These are phyloP conservation scores for Sinosuthora webbiana DNA, from an alignment of 2,113 vertebrate species.

Conservation along the genomic window DNA sequence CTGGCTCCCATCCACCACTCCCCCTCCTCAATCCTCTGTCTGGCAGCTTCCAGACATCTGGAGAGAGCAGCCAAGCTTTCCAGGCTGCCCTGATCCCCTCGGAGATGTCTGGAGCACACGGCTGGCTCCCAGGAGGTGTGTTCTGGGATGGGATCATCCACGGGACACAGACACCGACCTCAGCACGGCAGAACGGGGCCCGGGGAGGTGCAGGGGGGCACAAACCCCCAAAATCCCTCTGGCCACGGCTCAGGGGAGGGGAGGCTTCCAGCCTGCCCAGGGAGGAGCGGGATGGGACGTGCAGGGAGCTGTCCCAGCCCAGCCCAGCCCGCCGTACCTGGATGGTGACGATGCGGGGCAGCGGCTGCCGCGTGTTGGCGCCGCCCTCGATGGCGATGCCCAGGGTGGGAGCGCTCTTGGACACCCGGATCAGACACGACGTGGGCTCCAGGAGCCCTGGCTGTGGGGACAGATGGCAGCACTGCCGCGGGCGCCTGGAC, in stretches of 20 bases:
- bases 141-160: not conserved
- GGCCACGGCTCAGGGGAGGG: not conserved
- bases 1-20: not conserved
- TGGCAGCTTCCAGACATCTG: not conserved
- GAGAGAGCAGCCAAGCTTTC: not conserved
- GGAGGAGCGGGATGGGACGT: not conserved
- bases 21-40: not conserved
- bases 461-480: conserved; percentile 57
- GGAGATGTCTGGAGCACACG: not conserved
- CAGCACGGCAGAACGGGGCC: rapidly evolving
- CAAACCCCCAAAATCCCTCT: not conserved
- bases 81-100: not conserved
- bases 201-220: not conserved
- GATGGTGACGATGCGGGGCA: conserved; percentile 96
- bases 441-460: conserved; percentile 93
- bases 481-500: not conserved
- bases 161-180: rapidly evolving
- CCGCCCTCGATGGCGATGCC: conserved; percentile 98
- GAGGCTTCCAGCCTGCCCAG: not conserved
- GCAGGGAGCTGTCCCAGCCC: rapidly evolving
- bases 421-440: conserved; percentile 86
- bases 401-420: conserved; percentile 89
- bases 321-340: conserved; percentile 75
- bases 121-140: not conserved
- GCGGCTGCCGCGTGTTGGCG: conserved; percentile 93